Evolutionary conservation across 2,113 vertebrate genomes (phyloP), one percentile per base, ranked within the genome.

Genomic region (Scytalopus superciliaris): DNA sequence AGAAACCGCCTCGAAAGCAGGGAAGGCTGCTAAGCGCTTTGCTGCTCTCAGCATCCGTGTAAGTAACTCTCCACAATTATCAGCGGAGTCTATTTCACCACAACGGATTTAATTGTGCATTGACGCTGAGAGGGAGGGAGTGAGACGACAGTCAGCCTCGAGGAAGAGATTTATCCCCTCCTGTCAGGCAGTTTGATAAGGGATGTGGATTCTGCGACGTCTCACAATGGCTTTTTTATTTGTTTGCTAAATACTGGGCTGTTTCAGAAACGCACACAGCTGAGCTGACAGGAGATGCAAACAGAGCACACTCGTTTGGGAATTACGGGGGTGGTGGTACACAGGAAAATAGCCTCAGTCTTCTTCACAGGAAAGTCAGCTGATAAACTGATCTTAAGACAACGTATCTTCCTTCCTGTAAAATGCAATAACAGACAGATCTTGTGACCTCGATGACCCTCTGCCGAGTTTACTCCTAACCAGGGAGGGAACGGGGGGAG

Each of bases 351-450:
- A 94, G 57, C 81, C 93, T 78, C 91, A 94, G 94, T 96, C 97
- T 97, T 96, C 70, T 97, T 97, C 97, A 92, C 97, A 97, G 97
- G 98, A 97, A 98, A 98, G 97, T 97, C 96, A 76, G 96, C 97
- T 97, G 97, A 98, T 98, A 97, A 97, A 95, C 96, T 95, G 97
- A 97, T 98, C 96, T 96, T 93, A 75, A 97, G 97, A 96, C 97
- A 96, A 94, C 90, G 76, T 96, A 96, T 98, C 98, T 97, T 98
- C 97, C 98, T 98, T 97, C 97, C 97, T 97, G 96, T 95, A 96
- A 97, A 97, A 95, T 56, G 91, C 93, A 97, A 72, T 96, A 96
- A 89, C 97, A 96, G 76, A 87, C 94, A 94, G 95, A 96, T 95
- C 96, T 97, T 94, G 73, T 95, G 96, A 97, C 92, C 94, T 76